Conservation (phyloP, 1,140 invertebrate species). For the Drosophila rufa region DNA sequence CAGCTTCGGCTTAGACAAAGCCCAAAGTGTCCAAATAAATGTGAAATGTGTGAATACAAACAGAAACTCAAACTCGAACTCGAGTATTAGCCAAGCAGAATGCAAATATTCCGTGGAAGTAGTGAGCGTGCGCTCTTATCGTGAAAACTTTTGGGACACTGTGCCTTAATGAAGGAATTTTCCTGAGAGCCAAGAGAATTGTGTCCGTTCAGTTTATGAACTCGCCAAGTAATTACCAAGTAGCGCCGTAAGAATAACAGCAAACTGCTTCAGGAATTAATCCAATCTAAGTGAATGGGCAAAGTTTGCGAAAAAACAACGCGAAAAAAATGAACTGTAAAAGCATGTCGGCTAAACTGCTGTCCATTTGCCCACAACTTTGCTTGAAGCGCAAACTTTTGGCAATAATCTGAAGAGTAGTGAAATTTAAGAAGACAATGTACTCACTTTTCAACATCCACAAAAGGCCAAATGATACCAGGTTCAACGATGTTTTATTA, state of each 20-base stretch:
- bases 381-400: conserved; percentile 13
- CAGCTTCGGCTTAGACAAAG: conserved; percentile 62
- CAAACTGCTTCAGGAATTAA: conserved; percentile 40
- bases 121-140: conserved; percentile 8
- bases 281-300: conserved; percentile 58
- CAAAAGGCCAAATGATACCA: neutral
- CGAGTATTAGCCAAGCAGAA: conserved; percentile 32
- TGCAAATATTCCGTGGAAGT: conserved; percentile 32
- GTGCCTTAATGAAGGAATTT: conserved; percentile 27
- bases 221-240: conserved; percentile 67
- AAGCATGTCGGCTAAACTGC: conserved; percentile 15
- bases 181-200: neutral
- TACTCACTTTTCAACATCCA: neutral
- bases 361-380: conserved; percentile 18
- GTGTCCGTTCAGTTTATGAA: conserved; percentile 49
- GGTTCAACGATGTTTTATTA: neutral
- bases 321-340: conserved; percentile 16
- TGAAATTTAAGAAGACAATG: conserved; percentile 8
- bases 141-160: conserved; percentile 39
- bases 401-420: conserved; percentile 30
- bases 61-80: conserved; percentile 13
- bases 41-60: conserved; percentile 52
- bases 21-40: conserved; percentile 45
- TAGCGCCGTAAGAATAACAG: conserved; percentile 28
- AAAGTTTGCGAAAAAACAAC: conserved; percentile 55